A percentile compares a stretch with the other conserved stretches of the same genome.
Conservation (phyloP, 2,888 invertebrate species). For the Watsonalla cultraria region DNA sequence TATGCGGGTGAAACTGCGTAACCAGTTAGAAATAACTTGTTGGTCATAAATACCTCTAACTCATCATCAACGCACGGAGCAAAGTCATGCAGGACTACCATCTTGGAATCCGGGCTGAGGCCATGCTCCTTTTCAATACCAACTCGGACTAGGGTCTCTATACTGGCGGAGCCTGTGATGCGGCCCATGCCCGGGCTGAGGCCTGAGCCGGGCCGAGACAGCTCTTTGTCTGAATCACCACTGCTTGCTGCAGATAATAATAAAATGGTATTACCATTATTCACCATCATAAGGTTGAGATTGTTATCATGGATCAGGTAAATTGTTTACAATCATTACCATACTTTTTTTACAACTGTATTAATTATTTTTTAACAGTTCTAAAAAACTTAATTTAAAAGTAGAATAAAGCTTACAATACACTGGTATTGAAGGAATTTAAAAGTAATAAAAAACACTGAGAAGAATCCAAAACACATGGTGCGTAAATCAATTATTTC, state of each 20-base stretch:
- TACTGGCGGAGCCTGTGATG: constrained; percentile 96
- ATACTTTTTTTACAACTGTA: too few species aligned
- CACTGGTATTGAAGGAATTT: too few species aligned
- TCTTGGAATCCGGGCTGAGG: constrained; percentile 94
- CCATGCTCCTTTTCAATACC: constrained; percentile 96
- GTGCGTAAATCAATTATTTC: too few species aligned
- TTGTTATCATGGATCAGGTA: too few species aligned
- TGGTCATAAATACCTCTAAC: constrained; percentile 80
- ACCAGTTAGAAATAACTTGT: too few species aligned
- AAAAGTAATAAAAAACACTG: too few species aligned
- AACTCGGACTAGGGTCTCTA: constrained; percentile 92
- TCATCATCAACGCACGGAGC: constrained; percentile 97
- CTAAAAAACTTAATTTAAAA: too few species aligned
- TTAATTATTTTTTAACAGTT: too few species aligned
- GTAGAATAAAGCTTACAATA: too few species aligned
- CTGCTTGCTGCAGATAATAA: constrained; percentile 79
- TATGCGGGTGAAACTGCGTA: too few species aligned
- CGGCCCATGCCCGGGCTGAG: constrained; percentile 91
- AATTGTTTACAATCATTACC: not conserved
- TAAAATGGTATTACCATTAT: constrained; percentile 8
- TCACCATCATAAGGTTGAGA: too few species aligned
- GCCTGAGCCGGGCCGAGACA: constrained; percentile 79
- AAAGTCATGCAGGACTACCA: constrained; percentile 96
- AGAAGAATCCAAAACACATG: too few species aligned
- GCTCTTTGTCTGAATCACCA: constrained; percentile 88